These are phyloP conservation scores for Sclerodermus sp. DNA, from an alignment of 2,888 invertebrate genomes.

Conservation along the genomic window DNA sequence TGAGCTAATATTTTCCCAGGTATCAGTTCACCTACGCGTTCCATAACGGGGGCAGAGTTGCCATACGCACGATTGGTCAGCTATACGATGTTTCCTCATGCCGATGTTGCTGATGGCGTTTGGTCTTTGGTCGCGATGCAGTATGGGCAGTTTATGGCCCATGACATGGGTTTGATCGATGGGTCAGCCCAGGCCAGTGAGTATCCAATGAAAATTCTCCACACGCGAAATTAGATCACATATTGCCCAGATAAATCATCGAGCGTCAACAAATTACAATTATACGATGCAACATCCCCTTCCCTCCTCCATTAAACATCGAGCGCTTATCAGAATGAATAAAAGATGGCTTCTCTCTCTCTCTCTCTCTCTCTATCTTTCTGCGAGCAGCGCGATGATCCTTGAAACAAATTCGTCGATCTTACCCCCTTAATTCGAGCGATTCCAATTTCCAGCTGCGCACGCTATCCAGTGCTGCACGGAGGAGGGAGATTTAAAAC, in stretches of 20 bases:
- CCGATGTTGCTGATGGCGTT: slow-evolving; percentile 69
- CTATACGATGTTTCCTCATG: slow-evolving; percentile 70
- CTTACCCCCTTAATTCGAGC: too few species aligned
- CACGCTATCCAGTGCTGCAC: slow-evolving; percentile 68
- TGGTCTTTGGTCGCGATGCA: slow-evolving; percentile 79
- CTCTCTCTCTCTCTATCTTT: too few species aligned
- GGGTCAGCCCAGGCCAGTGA: slow-evolving; percentile 76
- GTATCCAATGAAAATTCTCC: too few species aligned
- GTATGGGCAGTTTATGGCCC: slow-evolving; percentile 78
- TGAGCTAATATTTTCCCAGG: slow-evolving; percentile 61
- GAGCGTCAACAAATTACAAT: too few species aligned
- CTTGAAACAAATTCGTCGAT: too few species aligned
- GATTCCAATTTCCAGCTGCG: slow-evolving; percentile 61
- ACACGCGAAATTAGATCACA: too few species aligned
- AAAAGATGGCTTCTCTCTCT: too few species aligned
- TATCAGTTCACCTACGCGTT: slow-evolving; percentile 66
- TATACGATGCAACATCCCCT: too few species aligned
- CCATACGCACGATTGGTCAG: slow-evolving; percentile 75
- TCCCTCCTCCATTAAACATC: too few species aligned
- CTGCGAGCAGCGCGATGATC: too few species aligned
- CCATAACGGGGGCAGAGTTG: slow-evolving; percentile 67
- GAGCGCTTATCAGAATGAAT: too few species aligned
- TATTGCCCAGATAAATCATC: too few species aligned
- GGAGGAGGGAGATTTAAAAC: slow-evolving; percentile 56
- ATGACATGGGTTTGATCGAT: slow-evolving; percentile 76